A percentile compares a stretch with the other conserved stretches of the same genome.
These are phyloP conservation scores for Euproctis similis DNA, from an alignment of 2,888 invertebrate genomes.

Conservation along the genomic window DNA sequence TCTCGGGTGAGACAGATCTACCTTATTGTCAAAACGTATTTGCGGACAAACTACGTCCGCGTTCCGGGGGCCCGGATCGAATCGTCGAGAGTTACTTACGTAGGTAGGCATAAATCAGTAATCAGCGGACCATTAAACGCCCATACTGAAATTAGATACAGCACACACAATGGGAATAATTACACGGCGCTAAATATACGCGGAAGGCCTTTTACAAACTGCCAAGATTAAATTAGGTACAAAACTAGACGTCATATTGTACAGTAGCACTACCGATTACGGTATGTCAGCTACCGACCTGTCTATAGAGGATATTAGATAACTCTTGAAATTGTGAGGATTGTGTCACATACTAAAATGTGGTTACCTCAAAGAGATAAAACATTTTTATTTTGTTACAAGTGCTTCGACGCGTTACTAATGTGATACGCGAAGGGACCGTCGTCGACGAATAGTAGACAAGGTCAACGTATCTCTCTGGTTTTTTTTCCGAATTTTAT, in stretches of 20 bases:
- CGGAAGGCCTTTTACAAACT: slow-evolving; percentile 33
- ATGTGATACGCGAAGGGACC: slow-evolving; percentile 28
- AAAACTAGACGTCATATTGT: slow-evolving; percentile 28
- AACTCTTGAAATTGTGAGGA: slow-evolving; percentile 4
- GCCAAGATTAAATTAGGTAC: slow-evolving; percentile 27
- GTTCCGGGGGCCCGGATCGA: slow-evolving; percentile 43
- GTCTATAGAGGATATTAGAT: neutral
- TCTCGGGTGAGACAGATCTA: too few relatives aligned
- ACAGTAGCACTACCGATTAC: slow-evolving; percentile 21
- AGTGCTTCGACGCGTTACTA: slow-evolving; percentile 26
- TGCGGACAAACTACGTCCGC: slow-evolving; percentile 43
- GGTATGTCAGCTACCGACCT: slow-evolving; percentile 4
- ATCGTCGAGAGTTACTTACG: slow-evolving; percentile 32
- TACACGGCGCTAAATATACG: slow-evolving; percentile 31
- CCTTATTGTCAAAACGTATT: slow-evolving; percentile 41
- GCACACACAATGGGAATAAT: slow-evolving; percentile 39
- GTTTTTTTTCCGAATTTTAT: too few relatives aligned
- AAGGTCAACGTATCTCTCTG: slow-evolving; percentile 24
- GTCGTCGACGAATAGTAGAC: slow-evolving; percentile 22
- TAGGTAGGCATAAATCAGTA: slow-evolving; percentile 28
- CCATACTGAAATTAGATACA: slow-evolving; percentile 49
- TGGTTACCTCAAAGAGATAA: slow-evolving; percentile 5
- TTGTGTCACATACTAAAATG: slow-evolving; percentile 5
- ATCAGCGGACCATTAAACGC: slow-evolving; percentile 53
- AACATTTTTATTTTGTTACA: slow-evolving; percentile 12